Evolutionary conservation across 2,113 vertebrate genomes (phyloP).

Genomic region (Erythrolamprus reginae): DNA sequence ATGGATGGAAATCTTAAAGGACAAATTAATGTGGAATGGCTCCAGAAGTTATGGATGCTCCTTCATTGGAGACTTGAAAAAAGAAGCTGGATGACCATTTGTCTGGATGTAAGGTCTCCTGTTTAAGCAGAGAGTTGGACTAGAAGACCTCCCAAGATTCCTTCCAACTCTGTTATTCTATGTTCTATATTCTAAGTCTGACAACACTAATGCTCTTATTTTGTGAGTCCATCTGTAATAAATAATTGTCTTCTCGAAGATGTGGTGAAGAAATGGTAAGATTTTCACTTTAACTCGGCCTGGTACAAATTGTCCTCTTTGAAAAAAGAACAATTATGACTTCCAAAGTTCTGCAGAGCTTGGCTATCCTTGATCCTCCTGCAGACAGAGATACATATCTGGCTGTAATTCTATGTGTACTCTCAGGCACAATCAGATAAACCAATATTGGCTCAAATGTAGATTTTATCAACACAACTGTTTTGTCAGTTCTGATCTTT

Average conservation of each 20-base stretch:
- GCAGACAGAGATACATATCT: not conserved
- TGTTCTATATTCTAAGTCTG: not conserved
- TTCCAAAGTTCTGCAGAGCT: not conserved
- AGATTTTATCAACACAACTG: not conserved
- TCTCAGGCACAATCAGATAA: not conserved
- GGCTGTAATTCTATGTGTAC: not conserved
- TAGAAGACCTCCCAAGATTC: not conserved
- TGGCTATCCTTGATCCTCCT: not conserved
- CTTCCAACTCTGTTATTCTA: not conserved
- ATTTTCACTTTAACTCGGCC: not conserved
- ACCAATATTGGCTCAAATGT: not conserved
- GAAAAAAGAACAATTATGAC: not conserved
- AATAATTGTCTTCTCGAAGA: constrained; percentile 15
- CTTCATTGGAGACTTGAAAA: not conserved
- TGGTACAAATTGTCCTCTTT: not conserved
- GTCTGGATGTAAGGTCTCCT: not conserved
- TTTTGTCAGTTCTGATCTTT: not conserved
- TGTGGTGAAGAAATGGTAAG: not conserved
- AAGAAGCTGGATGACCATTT: not conserved
- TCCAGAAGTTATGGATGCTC: not conserved
- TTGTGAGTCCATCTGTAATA: not conserved
- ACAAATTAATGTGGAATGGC: not conserved
- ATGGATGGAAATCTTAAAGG: too few relatives aligned
- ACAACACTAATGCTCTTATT: not conserved
- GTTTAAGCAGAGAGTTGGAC: not conserved